Evolutionary conservation across 2,113 vertebrate genomes (phyloP).

Genomic region (Nycticorax nycticorax): DNA sequence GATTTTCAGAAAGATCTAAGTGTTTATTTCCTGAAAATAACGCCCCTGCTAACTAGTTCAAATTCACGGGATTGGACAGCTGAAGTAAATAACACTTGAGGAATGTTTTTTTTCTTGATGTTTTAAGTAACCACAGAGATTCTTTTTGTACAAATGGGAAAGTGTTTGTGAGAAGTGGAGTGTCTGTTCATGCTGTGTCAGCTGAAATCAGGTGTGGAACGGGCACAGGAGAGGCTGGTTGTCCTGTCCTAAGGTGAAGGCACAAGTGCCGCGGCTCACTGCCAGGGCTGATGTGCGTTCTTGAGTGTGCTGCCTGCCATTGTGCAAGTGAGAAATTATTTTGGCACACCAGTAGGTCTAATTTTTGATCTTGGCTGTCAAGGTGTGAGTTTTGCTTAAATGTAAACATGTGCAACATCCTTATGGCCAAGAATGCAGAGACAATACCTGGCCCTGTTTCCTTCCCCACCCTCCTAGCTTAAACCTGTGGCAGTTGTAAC

Average conservation of each 20-base stretch:
- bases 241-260: not conserved
- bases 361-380: not conserved
- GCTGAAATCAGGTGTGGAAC: not conserved
- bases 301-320: not conserved
- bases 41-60: not conserved
- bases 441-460: not conserved
- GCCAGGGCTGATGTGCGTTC: not conserved
- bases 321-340: not conserved
- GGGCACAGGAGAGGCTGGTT: not conserved
- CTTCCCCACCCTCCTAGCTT: not conserved
- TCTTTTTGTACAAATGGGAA: not conserved
- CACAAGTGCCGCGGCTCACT: not conserved
- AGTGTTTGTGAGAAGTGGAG: not conserved
- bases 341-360: not conserved
- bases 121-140: not conserved
- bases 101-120: not conserved
- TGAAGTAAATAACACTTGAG: not conserved
- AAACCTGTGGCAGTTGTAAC: not conserved
- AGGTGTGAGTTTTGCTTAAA: not conserved
- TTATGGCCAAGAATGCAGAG: not conserved
- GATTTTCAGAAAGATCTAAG: not conserved
- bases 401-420: fast-evolving
- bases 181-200: not conserved
- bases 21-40: not conserved
- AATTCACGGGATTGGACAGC: not conserved